A percentile compares a stretch with the other conserved stretches of the same genome.
These are phyloP conservation scores for Macrotrachela quadricornifera DNA, from an alignment of 1,140 invertebrate species.

Conservation along the genomic window DNA sequence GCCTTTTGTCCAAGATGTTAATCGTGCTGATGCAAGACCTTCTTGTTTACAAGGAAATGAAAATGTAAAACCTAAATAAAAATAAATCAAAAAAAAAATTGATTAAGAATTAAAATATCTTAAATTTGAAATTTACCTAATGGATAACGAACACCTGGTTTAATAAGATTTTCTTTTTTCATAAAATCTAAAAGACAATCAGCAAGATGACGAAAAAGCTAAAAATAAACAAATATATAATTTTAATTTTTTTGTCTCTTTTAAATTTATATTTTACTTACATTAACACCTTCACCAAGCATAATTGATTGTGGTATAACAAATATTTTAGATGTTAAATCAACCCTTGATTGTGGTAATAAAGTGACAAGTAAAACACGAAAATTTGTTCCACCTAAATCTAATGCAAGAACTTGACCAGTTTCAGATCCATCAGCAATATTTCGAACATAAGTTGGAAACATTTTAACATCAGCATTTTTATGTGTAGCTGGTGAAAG, in stretches of 20 bases:
- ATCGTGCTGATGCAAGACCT: constrained; percentile 63
- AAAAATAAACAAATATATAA: neutral
- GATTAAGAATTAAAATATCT: too few species aligned
- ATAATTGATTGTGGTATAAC: constrained; percentile 79
- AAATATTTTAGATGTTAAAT: constrained; percentile 87
- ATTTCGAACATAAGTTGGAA: constrained; percentile 81
- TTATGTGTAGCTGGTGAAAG: constrained; percentile 52
- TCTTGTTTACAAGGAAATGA: constrained; percentile 80
- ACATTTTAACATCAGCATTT: constrained; percentile 62
- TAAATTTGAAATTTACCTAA: too few species aligned
- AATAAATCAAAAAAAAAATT: too few species aligned
- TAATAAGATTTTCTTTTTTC: constrained; percentile 46
- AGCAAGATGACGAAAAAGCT: constrained; percentile 86
- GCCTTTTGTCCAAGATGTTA: constrained; percentile 85
- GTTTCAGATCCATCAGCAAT: constrained; percentile 78
- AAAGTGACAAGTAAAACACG: constrained; percentile 45
- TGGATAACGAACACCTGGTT: constrained; percentile 50
- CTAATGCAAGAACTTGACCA: constrained; percentile 84
- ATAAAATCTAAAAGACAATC: constrained; percentile 81
- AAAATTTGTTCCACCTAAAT: constrained; percentile 95
- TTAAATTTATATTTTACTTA: too few species aligned
- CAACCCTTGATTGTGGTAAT: constrained; percentile 47
- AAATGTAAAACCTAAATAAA: constrained; percentile 75
- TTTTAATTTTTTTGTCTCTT: too few species aligned
- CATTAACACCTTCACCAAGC: constrained; percentile 46